phyloP scores from a whole-genome alignment of 2,797 vertebrate species.

The Brachyalestes nurse region DNA sequence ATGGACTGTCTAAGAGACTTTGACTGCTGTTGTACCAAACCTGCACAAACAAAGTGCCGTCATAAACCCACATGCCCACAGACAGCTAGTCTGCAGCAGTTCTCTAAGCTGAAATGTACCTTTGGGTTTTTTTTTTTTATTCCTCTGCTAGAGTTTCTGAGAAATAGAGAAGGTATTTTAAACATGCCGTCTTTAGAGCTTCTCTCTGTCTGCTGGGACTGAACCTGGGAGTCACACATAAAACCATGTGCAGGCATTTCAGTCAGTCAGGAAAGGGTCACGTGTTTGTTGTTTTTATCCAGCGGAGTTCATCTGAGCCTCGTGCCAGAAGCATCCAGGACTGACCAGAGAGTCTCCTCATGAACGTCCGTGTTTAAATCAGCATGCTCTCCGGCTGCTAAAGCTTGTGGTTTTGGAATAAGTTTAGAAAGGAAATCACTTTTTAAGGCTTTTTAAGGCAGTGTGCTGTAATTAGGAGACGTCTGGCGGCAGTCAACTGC shows the following conservation, averaged over 20 bases:
- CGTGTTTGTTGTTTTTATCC: slow-evolving; percentile 2
- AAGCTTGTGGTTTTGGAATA: slow-evolving; percentile 15
- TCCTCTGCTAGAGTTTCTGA: slow-evolving; percentile 29
- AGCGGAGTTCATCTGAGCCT: not conserved
- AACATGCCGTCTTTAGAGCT: slow-evolving; percentile 20
- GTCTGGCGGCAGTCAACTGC: slow-evolving; percentile 26
- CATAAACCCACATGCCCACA: not conserved
- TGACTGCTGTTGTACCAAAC: slow-evolving; percentile 21
- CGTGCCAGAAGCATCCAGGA: slow-evolving; percentile 12
- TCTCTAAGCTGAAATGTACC: slow-evolving; percentile 28
- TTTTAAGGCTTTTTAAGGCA: not conserved
- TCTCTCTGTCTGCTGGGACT: not conserved
- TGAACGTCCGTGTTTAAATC: slow-evolving; percentile 11
- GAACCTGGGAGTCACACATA: slow-evolving; percentile 19
- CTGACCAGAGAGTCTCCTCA: not conserved
- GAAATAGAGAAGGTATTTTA: slow-evolving; percentile 42
- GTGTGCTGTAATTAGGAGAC: slow-evolving; percentile 3
- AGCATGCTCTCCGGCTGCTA: slow-evolving; percentile 5
- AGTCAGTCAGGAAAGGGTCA: slow-evolving; percentile 34
- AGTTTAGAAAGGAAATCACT: slow-evolving; percentile 14
- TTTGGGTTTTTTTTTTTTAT: not conserved
- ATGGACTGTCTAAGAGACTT: slow-evolving; percentile 8
- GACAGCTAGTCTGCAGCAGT: slow-evolving; percentile 15
- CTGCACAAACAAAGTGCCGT: slow-evolving; percentile 16
- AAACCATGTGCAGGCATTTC: slow-evolving; percentile 36